phyloP scores from a whole-genome alignment of 2,888 invertebrate genomes.

The Cephus spinipes region DNA sequence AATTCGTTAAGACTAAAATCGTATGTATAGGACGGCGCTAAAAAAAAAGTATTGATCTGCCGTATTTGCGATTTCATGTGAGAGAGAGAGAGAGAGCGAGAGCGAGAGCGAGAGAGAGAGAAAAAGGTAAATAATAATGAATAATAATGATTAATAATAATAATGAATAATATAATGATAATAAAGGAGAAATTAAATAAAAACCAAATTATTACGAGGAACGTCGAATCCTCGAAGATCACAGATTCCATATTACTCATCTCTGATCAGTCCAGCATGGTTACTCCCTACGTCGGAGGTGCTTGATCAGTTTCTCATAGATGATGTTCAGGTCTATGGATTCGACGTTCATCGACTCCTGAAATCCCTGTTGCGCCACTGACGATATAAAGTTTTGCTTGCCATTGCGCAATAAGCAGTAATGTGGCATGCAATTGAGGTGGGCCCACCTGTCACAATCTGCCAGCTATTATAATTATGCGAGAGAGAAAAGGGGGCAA shows the following conservation, averaged over 20 bases:
- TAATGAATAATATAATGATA: background rate
- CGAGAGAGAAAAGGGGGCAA: background rate
- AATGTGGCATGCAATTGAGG: constrained; percentile 14
- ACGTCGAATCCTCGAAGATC: background rate
- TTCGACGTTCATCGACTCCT: background rate
- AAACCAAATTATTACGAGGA: constrained; percentile 13
- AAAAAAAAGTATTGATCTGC: constrained; percentile 9
- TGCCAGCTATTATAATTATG: constrained; percentile 12
- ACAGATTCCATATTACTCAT: background rate
- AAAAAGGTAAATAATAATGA: constrained; percentile 9
- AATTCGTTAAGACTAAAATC: constrained; percentile 32
- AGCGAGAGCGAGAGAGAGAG: background rate
- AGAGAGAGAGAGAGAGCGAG: too few species aligned
- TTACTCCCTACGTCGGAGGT: background rate
- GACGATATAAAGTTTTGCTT: constrained; percentile 12
- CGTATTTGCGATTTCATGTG: background rate
- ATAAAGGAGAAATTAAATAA: constrained; percentile 7
- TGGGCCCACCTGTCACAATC: constrained; percentile 16
- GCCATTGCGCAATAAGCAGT: constrained; percentile 20
- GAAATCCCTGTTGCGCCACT: constrained; percentile 12
- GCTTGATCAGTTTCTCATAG: background rate
- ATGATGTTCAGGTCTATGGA: background rate
- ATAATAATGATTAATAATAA: background rate
- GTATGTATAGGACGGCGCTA: constrained; percentile 15
- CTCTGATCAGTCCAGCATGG: background rate